Conservation (phyloP, 53 echinoderm and acorn worm species). For the Mesocentrotus franciscanus region DNA sequence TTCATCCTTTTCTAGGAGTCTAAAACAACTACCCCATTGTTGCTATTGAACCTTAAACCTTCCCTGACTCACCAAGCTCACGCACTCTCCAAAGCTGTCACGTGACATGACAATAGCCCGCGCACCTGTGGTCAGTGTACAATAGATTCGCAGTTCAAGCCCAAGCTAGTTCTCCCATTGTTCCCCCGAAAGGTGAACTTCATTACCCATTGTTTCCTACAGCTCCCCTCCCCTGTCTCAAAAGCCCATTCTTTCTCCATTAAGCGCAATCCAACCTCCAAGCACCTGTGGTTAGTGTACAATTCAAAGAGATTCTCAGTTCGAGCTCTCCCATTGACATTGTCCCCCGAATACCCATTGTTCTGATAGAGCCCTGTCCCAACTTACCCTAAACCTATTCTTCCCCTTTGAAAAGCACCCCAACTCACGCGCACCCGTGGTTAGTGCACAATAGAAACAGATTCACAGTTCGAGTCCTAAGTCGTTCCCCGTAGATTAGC, state of each 20-base stretch:
- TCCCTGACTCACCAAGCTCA: background rate
- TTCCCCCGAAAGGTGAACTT: background rate
- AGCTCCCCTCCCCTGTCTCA: background rate
- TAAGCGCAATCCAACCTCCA: background rate
- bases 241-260: background rate
- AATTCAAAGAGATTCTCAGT: background rate
- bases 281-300: conserved; percentile 3
- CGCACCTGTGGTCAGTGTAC: background rate
- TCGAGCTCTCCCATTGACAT: background rate
- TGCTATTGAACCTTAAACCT: background rate
- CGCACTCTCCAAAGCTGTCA: background rate
- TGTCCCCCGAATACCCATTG: background rate
- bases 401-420: background rate
- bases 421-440: no score
- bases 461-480: background rate
- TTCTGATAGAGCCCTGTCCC: no score
- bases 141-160: background rate
- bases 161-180: background rate
- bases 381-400: background rate
- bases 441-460: background rate
- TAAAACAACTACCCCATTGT: background rate
- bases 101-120: background rate
- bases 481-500: background rate
- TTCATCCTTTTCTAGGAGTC: background rate
- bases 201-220: background rate